Conservation (phyloP, 2,797 vertebrate genomes). For the Zalophus californianus region DNA sequence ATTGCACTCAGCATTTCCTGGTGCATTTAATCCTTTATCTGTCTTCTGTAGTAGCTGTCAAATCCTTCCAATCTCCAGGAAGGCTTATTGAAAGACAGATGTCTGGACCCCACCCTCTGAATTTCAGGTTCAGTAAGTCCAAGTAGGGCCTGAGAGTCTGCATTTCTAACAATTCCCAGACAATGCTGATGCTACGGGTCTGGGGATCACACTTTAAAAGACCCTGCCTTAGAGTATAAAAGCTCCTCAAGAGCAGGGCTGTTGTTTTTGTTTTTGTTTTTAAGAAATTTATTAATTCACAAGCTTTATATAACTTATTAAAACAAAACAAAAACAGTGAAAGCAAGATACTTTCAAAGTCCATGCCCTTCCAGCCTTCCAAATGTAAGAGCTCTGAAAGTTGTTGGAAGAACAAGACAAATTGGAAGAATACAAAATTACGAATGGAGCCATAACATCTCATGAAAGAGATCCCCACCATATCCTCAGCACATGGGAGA, state of each 20-base stretch:
- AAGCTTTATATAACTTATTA: constrained; percentile 90
- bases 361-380: constrained; percentile 89
- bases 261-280: not conserved
- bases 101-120: not conserved
- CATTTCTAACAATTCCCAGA: not conserved
- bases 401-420: constrained; percentile 84
- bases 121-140: not conserved
- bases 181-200: not conserved
- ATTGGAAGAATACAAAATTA: constrained; percentile 85
- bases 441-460: constrained; percentile 85
- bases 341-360: constrained; percentile 94
- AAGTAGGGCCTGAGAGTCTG: not conserved
- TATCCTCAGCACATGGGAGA: not conserved
- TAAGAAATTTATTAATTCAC: constrained; percentile 89
- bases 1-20: not conserved
- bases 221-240: not conserved
- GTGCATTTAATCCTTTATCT: not conserved
- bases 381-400: constrained; percentile 89
- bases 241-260: not conserved
- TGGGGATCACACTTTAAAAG: not conserved
- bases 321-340: constrained; percentile 88
- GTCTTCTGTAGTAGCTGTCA: not conserved
- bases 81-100: not conserved
- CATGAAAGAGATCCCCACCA: constrained; percentile 66
- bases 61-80: not conserved